A percentile compares a stretch with the other conserved stretches of the same genome.
phyloP scores from a whole-genome alignment of 2,888 invertebrate species.

The Mechanitis mazaeus region DNA sequence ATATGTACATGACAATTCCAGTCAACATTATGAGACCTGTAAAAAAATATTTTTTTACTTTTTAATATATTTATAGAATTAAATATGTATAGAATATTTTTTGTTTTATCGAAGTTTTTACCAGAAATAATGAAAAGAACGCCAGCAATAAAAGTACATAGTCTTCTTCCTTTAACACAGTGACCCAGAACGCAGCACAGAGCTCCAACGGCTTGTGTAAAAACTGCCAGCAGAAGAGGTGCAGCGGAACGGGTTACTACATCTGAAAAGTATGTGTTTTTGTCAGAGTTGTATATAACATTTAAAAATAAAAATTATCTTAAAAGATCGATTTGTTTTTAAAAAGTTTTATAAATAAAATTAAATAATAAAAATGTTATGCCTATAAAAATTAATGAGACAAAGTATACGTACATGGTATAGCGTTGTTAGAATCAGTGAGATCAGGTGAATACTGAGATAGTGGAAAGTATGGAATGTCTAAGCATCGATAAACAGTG shows the following conservation, averaged over 20 bases:
- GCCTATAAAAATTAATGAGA: neutral
- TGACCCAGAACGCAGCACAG: conserved; percentile 89
- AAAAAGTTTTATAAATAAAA: no score
- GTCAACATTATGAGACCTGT: conserved; percentile 92
- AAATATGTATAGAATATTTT: neutral
- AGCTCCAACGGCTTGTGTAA: conserved; percentile 86
- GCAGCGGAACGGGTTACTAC: conserved; percentile 90
- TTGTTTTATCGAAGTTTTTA: conserved; percentile 53
- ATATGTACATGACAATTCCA: conserved; percentile 95
- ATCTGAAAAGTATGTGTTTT: conserved; percentile 75
- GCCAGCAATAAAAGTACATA: conserved; percentile 90
- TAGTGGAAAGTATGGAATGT: conserved; percentile 91
- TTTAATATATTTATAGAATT: neutral
- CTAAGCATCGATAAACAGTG: conserved; percentile 82
- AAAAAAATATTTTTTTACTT: conserved; percentile 36
- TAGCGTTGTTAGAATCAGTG: conserved; percentile 93
- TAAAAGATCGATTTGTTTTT: no score
- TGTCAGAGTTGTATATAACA: no score
- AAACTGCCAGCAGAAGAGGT: conserved; percentile 86
- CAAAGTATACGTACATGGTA: conserved; percentile 85
- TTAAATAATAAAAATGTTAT: neutral
- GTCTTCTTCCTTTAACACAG: conserved; percentile 83
- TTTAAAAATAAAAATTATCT: no score
- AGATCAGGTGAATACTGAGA: conserved; percentile 92
- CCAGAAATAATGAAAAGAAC: conserved; percentile 93